Conservation (phyloP, 2,888 invertebrate species). For the Pristionchus maxplancki region DNA sequence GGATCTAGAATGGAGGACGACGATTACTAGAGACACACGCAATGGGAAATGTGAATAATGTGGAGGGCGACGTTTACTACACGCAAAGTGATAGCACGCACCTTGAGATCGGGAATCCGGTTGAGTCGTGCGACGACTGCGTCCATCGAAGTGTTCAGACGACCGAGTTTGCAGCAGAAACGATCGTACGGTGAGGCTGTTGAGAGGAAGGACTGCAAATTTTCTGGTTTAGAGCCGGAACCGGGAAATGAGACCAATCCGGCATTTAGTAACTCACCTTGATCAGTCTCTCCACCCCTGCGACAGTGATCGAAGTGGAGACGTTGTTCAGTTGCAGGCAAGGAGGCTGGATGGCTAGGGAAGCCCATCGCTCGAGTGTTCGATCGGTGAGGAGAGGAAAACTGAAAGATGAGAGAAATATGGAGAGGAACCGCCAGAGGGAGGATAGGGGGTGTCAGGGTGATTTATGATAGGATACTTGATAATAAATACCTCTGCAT, state of each 20-base stretch:
- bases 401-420: neutral
- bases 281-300: neutral
- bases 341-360: neutral
- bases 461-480: too few species aligned
- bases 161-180: constrained; percentile 30
- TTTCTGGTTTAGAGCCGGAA: neutral
- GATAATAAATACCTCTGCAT: constrained; percentile 39
- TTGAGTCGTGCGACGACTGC: neutral
- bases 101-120: neutral
- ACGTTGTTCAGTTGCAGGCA: constrained; percentile 14
- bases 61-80: neutral
- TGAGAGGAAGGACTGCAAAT: constrained; percentile 19
- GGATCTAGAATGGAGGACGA: neutral
- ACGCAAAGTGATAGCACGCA: neutral
- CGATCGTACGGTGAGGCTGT: constrained; percentile 28
- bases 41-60: neutral
- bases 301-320: constrained; percentile 1
- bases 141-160: constrained; percentile 1
- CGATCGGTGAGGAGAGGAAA: constrained; percentile 40
- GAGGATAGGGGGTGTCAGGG: neutral
- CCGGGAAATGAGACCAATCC: neutral
- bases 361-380: neutral
- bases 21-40: neutral
- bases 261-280: neutral
- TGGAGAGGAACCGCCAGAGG: neutral